Percentiles rank a stretch among this genome's conserved stretches.
These are phyloP conservation scores for Sebastes kiyomatsui DNA, from an alignment of 2,797 vertebrate species.

Conservation along the genomic window DNA sequence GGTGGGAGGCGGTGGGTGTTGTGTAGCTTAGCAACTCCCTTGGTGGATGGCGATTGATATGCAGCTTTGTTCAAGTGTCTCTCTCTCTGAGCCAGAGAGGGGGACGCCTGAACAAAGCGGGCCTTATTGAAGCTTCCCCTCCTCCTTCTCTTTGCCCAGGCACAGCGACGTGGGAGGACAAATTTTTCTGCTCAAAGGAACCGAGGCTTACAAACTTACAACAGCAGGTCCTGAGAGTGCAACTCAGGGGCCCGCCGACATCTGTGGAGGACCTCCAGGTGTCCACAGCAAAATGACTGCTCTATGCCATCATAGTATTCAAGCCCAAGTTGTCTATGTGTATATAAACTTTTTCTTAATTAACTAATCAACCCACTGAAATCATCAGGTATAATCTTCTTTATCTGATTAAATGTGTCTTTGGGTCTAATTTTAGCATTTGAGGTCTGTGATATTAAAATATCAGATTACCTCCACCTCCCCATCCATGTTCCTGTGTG, in stretches of 20 bases:
- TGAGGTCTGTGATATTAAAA: not conserved
- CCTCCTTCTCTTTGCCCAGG: slow-evolving; percentile 63
- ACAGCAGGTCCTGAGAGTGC: slow-evolving; percentile 21
- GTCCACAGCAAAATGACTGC: not conserved
- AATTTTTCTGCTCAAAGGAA: slow-evolving; percentile 71
- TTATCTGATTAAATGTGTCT: not conserved
- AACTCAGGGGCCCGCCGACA: not conserved
- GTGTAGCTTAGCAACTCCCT: slow-evolving; percentile 86
- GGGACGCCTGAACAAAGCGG: slow-evolving; percentile 81
- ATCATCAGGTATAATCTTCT: not conserved
- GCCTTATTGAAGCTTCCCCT: slow-evolving; percentile 73
- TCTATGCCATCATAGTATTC: not conserved
- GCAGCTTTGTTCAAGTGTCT: slow-evolving; percentile 69
- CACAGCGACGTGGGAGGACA: slow-evolving; percentile 76
- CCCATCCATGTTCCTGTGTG: not conserved
- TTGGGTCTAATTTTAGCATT: not conserved
- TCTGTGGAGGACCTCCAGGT: slow-evolving; percentile 28
- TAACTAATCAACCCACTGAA: not conserved
- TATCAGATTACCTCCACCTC: not conserved
- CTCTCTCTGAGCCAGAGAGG: slow-evolving; percentile 63
- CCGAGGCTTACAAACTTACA: slow-evolving; percentile 28
- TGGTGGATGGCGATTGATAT: slow-evolving; percentile 73
- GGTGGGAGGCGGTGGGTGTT: slow-evolving; percentile 68
- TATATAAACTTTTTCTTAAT: not conserved
- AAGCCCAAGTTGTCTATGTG: not conserved